Evolutionary conservation across 2,888 invertebrate genomes (phyloP), one percentile per base, ranked within the genome.

Genomic region (Archips crataeganus): DNA sequence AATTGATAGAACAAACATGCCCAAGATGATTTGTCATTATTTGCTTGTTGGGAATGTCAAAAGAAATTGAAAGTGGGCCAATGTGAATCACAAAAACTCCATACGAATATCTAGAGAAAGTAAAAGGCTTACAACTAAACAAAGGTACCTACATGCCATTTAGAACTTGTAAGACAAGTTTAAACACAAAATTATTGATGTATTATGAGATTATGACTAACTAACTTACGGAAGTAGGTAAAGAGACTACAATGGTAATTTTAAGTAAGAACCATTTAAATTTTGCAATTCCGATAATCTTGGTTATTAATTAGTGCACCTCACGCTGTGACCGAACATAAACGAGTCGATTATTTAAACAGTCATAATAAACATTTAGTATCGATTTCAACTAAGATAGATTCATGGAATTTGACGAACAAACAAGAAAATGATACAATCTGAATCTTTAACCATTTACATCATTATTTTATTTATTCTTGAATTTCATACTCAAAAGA

Each of bases 91-190:
- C 5, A 10, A 39, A 15, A 39, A 8, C 62, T 62, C 10, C 13
- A 45, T 23, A 2, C 13, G 15, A 39, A 51, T 36, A 62, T 11
- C 2, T 32, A n/a, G 70, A 69, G 69, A 70, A 70, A 70, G 70
- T 54, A n/a, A 42, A 51, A 42, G 47, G 32, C 15, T 51, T 51
- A 15, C n/a, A 51, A 51, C 4, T 13, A 13, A 13, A 47, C 42
- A 10, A 39, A 39, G 39, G 6, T 39, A 39, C 1, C 1, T 63
- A 34, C n/a, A 32, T 32, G 23, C 4, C 42, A 54, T 23, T 15
- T 23, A 23, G 15, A 15, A 57, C 57, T 4, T 57, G 11, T 11
- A 4, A 6, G 6, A 39, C 39, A 32, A 32, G 15, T 54, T 54
- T 2, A 23, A 15, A 54, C 15, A 4, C 2, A 8, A 45, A 45